These are phyloP conservation scores for Rhabdophis nuchalis DNA, from an alignment of 2,797 vertebrate genomes.

Conservation along the genomic window DNA sequence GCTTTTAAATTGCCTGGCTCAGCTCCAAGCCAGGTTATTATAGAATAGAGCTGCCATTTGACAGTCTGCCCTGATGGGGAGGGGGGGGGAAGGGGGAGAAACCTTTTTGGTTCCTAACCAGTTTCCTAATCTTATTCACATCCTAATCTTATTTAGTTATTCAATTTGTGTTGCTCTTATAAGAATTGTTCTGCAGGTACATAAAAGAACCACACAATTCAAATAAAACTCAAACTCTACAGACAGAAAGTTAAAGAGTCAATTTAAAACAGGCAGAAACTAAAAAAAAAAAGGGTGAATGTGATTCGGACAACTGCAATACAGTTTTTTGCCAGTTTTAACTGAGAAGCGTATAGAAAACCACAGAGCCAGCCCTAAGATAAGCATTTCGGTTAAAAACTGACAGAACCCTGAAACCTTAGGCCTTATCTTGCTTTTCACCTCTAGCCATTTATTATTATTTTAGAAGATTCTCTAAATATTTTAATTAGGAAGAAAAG, in stretches of 20 bases:
- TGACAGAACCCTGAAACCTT: not conserved
- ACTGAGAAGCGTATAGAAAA: not conserved
- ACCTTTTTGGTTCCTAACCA: not conserved
- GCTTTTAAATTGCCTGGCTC: slow-evolving; percentile 2
- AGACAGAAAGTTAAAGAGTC: not conserved
- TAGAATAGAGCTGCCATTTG: not conserved
- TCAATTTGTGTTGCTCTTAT: not conserved
- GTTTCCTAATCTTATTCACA: not conserved
- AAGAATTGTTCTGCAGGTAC: not conserved
- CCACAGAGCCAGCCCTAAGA: not conserved
- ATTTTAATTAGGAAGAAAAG: not conserved
- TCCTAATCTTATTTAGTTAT: not conserved
- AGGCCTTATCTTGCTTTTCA: not conserved
- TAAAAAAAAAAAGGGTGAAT: not conserved
- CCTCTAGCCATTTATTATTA: not conserved
- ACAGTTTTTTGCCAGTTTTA: not conserved
- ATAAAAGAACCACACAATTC: not conserved
- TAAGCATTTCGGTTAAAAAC: not conserved
- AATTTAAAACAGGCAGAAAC: not conserved
- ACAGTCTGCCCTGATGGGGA: not conserved
- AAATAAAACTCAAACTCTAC: not conserved
- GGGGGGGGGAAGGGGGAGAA: fast-evolving
- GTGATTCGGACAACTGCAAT: not conserved
- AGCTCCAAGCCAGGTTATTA: slow-evolving; percentile 1
- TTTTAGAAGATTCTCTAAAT: not conserved